Evolutionary conservation across 2,797 vertebrate species (phyloP), one percentile per base, ranked within the genome.

Genomic region (Selene dorsalis): DNA sequence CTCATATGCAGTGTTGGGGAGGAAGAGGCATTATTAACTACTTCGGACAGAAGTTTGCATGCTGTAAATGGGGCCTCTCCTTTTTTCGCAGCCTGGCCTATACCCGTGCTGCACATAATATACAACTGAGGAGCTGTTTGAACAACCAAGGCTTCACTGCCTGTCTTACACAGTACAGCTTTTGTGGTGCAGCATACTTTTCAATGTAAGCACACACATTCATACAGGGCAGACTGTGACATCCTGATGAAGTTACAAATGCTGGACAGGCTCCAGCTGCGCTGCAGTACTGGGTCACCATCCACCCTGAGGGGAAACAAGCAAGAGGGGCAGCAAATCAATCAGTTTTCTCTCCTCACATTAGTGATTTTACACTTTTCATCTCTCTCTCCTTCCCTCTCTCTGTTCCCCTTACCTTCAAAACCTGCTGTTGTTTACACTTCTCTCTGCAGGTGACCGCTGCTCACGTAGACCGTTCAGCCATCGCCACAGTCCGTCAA

Each of bases 211-310:
- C 41, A 32, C 48, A 76, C 60, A 82, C 30, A 32, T 61, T 12
- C 39, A 22, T 58, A 59, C 26, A 30, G 7, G 57, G 24, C 53
- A 58, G 63, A 26, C 64, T 74, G 55, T 74, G 77, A 61, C 57
- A 17, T 47, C 28, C 70, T 69, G 78, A 45, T 85, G 79, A 57
- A 58, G 63, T 76, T 82, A 62, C 53, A 78, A 35, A 62, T 53
- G 73, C 78, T 74, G 75, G 67, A 57, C 82, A 57, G 66, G 69
- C 74, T 79, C 73, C 72, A 47, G 59, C 68, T 73, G 58, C 75
- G 79, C 70, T 80, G 83, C 86, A 78, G 79, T 76, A 86, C 83
- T 89, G 87, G 90, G 91, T 92, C 89, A 88, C 28, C 50, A 14
- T 68, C 76, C 62, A 55, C 62, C 91, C 79, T 17, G 35, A 78